These are phyloP conservation scores for Salvelinus alpinus DNA, from an alignment of 2,113 vertebrate species.

Conservation along the genomic window DNA sequence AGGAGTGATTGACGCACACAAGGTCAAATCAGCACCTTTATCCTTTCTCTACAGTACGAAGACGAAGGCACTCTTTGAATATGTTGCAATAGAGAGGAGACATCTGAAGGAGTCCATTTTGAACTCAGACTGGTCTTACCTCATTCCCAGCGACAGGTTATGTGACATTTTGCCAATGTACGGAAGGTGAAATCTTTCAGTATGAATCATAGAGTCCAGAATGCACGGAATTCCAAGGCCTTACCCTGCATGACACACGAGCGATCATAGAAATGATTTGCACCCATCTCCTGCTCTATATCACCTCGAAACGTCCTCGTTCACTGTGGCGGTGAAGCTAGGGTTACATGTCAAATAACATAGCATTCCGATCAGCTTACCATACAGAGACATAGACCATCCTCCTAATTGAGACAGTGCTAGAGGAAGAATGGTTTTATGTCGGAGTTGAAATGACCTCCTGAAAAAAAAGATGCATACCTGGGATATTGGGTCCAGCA, in stretches of 20 bases:
- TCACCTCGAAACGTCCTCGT: slow-evolving; percentile 44
- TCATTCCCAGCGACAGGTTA: not conserved
- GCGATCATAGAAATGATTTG: slow-evolving; percentile 57
- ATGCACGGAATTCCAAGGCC: slow-evolving; percentile 73
- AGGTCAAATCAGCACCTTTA: slow-evolving; percentile 47
- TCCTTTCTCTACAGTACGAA: not conserved
- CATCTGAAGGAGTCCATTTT: not conserved
- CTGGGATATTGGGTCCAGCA: not conserved
- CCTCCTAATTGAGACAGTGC: slow-evolving; percentile 72
- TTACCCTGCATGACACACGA: slow-evolving; percentile 64
- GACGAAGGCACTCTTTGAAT: not conserved
- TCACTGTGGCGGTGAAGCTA: slow-evolving; percentile 49
- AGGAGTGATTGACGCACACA: slow-evolving; percentile 30
- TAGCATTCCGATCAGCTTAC: slow-evolving; percentile 76
- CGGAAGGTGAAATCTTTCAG: slow-evolving; percentile 30
- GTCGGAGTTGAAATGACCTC: slow-evolving; percentile 24
- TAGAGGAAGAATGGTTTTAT: slow-evolving; percentile 76
- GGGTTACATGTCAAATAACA: slow-evolving; percentile 73
- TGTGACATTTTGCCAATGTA: slow-evolving; percentile 25
- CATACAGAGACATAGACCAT: slow-evolving; percentile 79
- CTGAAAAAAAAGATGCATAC: slow-evolving; percentile 24
- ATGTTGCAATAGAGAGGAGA: not conserved
- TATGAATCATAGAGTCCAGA: slow-evolving; percentile 21
- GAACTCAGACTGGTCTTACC: not conserved
- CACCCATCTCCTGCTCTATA: slow-evolving; percentile 47